phyloP scores from a whole-genome alignment of 2,888 invertebrate genomes.

The Drosophila pegasa region DNA sequence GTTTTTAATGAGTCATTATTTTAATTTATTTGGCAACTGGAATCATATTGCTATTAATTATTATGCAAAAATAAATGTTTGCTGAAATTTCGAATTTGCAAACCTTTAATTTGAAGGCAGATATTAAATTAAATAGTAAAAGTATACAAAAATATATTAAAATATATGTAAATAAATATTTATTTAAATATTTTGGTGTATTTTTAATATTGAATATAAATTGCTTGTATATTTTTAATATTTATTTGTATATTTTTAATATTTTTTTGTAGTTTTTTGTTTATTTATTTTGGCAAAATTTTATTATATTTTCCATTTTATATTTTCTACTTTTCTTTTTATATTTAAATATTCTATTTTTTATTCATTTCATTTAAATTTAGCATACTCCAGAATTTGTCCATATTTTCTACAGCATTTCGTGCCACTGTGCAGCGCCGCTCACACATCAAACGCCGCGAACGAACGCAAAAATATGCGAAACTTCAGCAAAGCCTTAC shows the following conservation, averaged over 20 bases:
- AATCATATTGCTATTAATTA: neutral
- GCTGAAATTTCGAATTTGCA: no score
- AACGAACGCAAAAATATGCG: conserved; percentile 72
- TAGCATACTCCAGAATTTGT: neutral
- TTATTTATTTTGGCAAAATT: neutral
- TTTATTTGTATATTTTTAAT: no score
- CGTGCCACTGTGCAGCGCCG: conserved; percentile 46
- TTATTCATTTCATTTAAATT: neutral
- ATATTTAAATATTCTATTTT: neutral
- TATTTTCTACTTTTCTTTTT: neutral
- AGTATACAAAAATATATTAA: no score
- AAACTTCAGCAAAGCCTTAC: conserved; percentile 58
- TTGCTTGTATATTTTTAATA: no score
- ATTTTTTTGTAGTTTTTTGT: no score
- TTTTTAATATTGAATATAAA: no score
- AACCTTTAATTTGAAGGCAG: no score
- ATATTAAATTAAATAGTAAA: no score
- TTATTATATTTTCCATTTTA: neutral
- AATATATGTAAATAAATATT: no score
- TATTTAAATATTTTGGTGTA: no score
- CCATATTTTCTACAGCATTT: neutral
- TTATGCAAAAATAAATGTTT: no score
- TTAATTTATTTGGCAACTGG: neutral
- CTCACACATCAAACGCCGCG: conserved; percentile 68
- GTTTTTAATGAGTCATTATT: neutral